Conservation (phyloP, 2,113 vertebrate species). For the Gadus macrocephalus region DNA sequence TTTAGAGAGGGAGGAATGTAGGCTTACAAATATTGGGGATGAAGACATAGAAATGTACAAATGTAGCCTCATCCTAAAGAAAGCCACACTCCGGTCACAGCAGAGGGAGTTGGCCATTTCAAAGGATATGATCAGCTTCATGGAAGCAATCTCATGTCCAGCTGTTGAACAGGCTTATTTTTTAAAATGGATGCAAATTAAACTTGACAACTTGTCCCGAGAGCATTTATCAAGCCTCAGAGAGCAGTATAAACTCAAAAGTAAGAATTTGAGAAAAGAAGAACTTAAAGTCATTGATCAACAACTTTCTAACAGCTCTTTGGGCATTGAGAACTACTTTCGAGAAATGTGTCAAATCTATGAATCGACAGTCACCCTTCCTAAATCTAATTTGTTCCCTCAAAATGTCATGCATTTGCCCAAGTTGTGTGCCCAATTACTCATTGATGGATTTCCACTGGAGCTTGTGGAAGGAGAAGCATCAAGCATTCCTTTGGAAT, state of each 20-base stretch:
- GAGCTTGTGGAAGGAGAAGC: slow-evolving; percentile 78
- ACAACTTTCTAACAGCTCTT: slow-evolving; percentile 62
- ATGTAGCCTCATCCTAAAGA: slow-evolving; percentile 57
- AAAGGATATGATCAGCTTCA: slow-evolving; percentile 51
- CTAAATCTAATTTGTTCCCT: neutral
- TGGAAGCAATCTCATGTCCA: slow-evolving; percentile 36
- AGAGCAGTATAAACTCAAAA: slow-evolving; percentile 38
- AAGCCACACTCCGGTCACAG: slow-evolving; percentile 21
- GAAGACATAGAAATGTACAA: slow-evolving; percentile 51
- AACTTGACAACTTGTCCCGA: slow-evolving; percentile 52
- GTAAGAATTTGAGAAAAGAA: slow-evolving; percentile 30
- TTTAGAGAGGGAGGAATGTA: slow-evolving; percentile 57
- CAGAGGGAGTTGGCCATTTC: slow-evolving; percentile 43
- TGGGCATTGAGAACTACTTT: slow-evolving; percentile 77
- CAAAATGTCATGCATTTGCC: slow-evolving; percentile 54
- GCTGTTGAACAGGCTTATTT: slow-evolving; percentile 53
- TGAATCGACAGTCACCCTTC: slow-evolving; percentile 61
- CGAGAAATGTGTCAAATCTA: slow-evolving; percentile 81
- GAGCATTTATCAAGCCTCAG: slow-evolving; percentile 33
- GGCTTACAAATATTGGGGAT: slow-evolving; percentile 39
- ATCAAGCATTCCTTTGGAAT: slow-evolving; percentile 72
- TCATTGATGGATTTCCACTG: slow-evolving; percentile 73
- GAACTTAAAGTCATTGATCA: slow-evolving; percentile 51
- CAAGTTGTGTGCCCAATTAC: slow-evolving; percentile 58
- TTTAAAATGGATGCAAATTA: slow-evolving; percentile 65